Conservation (phyloP, 2,797 vertebrate species). For the Pipistrellus pygmaeus region DNA sequence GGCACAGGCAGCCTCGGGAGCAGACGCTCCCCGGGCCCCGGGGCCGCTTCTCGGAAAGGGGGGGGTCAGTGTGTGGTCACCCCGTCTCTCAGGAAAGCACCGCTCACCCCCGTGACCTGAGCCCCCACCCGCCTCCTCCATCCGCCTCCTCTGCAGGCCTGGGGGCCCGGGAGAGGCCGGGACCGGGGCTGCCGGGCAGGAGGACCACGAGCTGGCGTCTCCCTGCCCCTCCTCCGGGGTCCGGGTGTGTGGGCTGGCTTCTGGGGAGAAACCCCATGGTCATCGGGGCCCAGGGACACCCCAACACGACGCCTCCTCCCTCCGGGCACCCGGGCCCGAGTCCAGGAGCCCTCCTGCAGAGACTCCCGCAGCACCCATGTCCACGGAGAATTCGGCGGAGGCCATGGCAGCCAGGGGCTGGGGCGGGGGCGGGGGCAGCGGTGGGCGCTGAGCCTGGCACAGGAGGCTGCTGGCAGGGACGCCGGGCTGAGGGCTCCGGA, state of each 20-base stretch:
- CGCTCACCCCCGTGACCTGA: fast-evolving
- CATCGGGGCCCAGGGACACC: background rate
- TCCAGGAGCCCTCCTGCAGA: background rate
- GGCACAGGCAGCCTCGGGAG: background rate
- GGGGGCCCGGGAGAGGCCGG: fast-evolving
- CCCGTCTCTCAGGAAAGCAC: fast-evolving
- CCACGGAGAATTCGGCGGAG: background rate
- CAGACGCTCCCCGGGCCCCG: background rate
- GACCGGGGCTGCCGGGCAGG: background rate
- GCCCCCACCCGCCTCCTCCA: background rate
- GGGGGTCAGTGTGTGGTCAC: fast-evolving
- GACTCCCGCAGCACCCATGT: too few relatives aligned
- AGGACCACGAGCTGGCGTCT: background rate
- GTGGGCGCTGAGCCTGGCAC: too few relatives aligned
- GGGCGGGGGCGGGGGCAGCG: fast-evolving
- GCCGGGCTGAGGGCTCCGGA: background rate
- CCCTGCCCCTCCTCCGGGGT: background rate
- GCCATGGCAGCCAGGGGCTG: too few relatives aligned
- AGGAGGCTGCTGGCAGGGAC: fast-evolving
- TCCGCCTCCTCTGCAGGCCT: background rate
- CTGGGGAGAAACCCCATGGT: background rate
- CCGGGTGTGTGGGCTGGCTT: background rate
- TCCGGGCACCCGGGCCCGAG: background rate
- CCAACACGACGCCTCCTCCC: fast-evolving
- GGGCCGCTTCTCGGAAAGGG: background rate